Percentiles rank a stretch among this genome's conserved stretches.
These are phyloP conservation scores for Sebastes kiyomatsui DNA, from an alignment of 2,797 vertebrate genomes.

Conservation along the genomic window DNA sequence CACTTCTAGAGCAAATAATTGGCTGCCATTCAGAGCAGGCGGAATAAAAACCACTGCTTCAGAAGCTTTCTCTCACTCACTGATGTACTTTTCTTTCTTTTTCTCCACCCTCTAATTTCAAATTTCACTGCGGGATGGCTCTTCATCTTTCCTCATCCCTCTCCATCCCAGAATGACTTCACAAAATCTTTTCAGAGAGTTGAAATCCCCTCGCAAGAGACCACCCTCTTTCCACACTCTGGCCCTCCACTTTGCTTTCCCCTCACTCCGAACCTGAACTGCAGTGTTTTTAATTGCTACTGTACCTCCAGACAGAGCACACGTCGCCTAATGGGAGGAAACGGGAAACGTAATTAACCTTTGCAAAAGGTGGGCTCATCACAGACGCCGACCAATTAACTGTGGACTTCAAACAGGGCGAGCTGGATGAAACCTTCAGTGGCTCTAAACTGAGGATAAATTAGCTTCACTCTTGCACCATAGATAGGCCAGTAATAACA, in stretches of 20 bases:
- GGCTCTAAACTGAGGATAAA: slow-evolving; percentile 26
- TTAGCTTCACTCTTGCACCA: slow-evolving; percentile 21
- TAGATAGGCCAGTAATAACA: slow-evolving; percentile 16
- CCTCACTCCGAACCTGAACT: neutral
- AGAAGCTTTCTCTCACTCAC: slow-evolving; percentile 2
- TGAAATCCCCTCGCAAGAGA: slow-evolving; percentile 15
- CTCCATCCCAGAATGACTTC: slow-evolving; percentile 8
- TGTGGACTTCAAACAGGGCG: slow-evolving; percentile 52
- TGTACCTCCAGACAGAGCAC: slow-evolving; percentile 44
- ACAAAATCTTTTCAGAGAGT: slow-evolving; percentile 11
- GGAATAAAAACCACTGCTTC: slow-evolving; percentile 35
- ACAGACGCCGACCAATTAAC: slow-evolving; percentile 66
- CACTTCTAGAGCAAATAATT: slow-evolving; percentile 48
- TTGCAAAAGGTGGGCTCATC: slow-evolving; percentile 63
- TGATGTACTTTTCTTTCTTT: neutral
- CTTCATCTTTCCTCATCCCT: neutral
- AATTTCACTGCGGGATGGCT: neutral
- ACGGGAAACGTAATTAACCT: slow-evolving; percentile 75
- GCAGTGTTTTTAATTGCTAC: slow-evolving; percentile 19
- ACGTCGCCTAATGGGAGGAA: slow-evolving; percentile 44
- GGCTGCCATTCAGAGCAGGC: slow-evolving; percentile 27
- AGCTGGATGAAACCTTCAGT: slow-evolving; percentile 32
- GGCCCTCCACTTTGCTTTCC: neutral
- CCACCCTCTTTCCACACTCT: slow-evolving; percentile 6
- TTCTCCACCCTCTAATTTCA: slow-evolving; percentile 2